Evolutionary conservation across 2,113 vertebrate species (phyloP).

Genomic region (Podilymbus podiceps): DNA sequence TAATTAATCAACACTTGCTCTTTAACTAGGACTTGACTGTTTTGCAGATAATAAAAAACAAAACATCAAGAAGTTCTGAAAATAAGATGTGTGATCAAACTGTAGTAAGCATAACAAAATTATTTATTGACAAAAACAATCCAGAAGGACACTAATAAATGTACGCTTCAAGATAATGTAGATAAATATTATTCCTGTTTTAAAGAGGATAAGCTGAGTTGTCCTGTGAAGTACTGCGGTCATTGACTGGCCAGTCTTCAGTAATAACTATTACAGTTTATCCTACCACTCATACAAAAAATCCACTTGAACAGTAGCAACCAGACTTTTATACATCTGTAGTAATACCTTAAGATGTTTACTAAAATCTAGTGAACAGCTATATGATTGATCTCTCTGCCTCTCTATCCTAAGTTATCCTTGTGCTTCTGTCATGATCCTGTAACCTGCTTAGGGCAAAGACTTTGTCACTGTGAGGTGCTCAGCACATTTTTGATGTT

Average conservation of each 20-base stretch:
- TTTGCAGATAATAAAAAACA: not conserved
- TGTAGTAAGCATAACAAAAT: not conserved
- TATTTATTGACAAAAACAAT: not conserved
- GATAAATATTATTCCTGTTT: not conserved
- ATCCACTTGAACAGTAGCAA: not conserved
- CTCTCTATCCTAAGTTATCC: not conserved
- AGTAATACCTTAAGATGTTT: not conserved
- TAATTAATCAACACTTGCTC: slow-evolving; percentile 10
- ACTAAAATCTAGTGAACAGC: not conserved
- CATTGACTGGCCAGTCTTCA: not conserved
- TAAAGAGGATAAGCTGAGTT: not conserved
- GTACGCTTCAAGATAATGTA: not conserved
- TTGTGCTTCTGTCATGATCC: not conserved
- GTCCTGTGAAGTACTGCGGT: not conserved
- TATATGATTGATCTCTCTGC: not conserved
- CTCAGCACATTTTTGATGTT: not conserved
- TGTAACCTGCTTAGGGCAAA: not conserved
- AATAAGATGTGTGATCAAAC: not conserved
- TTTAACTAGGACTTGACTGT: not conserved
- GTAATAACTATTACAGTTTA: not conserved
- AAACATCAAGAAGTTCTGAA: not conserved
- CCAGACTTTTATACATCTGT: not conserved
- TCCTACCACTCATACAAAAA: not conserved
- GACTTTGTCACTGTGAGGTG: not conserved
- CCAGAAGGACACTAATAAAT: not conserved